Percentiles rank a stretch among this genome's conserved stretches.
Evolutionary conservation across 1,140 invertebrate genomes (phyloP).

Genomic region (Fopius arisanus): DNA sequence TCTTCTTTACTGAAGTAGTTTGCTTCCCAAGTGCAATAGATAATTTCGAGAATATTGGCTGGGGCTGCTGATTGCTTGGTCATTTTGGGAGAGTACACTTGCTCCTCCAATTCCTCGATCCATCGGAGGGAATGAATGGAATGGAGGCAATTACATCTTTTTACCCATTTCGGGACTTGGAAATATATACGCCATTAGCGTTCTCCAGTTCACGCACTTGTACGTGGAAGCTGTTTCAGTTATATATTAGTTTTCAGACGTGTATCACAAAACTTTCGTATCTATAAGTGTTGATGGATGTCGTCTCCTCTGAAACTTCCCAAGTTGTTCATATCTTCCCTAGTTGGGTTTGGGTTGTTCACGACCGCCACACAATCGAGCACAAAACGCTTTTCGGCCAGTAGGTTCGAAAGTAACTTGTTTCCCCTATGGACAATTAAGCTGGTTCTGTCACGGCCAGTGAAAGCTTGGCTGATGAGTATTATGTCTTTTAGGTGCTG

Average conservation of each 20-base stretch:
- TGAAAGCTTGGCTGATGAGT: slow-evolving; percentile 6
- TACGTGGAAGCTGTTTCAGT: slow-evolving; percentile 18
- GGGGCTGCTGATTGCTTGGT: neutral
- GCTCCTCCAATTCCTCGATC: slow-evolving; percentile 15
- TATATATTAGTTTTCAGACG: neutral
- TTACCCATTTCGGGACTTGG: slow-evolving; percentile 28
- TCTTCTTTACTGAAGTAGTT: slow-evolving; percentile 17
- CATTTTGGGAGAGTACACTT: neutral
- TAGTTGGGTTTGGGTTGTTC: neutral
- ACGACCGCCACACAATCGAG: neutral
- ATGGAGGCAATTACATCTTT: slow-evolving; percentile 15
- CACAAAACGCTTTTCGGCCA: neutral
- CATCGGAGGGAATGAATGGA: slow-evolving; percentile 17
- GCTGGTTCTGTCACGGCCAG: slow-evolving; percentile 6
- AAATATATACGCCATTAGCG: slow-evolving; percentile 24
- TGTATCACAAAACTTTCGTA: neutral
- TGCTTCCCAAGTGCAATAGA: slow-evolving; percentile 14
- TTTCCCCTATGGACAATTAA: neutral
- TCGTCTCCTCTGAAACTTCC: neutral
- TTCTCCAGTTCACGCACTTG: slow-evolving; percentile 6
- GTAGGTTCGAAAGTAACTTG: neutral
- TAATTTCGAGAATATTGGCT: slow-evolving; percentile 4
- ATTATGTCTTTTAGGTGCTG: neutral
- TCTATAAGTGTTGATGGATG: neutral
- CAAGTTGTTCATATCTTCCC: neutral